Percentiles rank a stretch among this genome's conserved stretches.
phyloP scores from a whole-genome alignment of 2,113 vertebrate species.

The Gymnobelideus leadbeateri region DNA sequence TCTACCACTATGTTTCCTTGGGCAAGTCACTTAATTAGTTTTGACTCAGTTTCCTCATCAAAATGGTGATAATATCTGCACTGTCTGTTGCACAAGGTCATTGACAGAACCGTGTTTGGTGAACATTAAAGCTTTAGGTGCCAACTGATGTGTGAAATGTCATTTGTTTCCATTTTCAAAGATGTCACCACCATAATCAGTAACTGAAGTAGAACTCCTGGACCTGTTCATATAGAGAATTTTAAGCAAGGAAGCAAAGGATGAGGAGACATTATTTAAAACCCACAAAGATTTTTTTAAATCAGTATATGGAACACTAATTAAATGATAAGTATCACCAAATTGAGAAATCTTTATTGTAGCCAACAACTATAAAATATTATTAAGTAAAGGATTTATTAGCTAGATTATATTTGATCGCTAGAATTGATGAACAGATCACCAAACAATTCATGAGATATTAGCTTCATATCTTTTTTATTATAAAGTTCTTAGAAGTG shows the following conservation, averaged over 20 bases:
- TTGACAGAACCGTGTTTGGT: neutral
- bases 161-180: neutral
- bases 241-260: neutral
- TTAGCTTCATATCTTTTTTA: neutral
- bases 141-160: neutral
- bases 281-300: neutral
- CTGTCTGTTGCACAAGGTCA: neutral
- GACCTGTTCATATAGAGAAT: neutral
- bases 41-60: neutral
- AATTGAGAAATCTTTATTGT: neutral
- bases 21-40: neutral
- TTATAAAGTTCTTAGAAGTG: neutral
- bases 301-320: neutral
- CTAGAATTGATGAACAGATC: neutral
- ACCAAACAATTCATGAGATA: neutral
- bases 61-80: neutral
- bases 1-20: neutral
- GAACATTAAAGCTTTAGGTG: neutral
- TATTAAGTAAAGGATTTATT: neutral
- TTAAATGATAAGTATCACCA: neutral
- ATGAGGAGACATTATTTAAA: neutral
- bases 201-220: neutral
- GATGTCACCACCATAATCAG: neutral
- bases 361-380: neutral
- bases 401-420: neutral